phyloP scores from a whole-genome alignment of 2,113 vertebrate genomes.

The Glaucidium brasilianum region DNA sequence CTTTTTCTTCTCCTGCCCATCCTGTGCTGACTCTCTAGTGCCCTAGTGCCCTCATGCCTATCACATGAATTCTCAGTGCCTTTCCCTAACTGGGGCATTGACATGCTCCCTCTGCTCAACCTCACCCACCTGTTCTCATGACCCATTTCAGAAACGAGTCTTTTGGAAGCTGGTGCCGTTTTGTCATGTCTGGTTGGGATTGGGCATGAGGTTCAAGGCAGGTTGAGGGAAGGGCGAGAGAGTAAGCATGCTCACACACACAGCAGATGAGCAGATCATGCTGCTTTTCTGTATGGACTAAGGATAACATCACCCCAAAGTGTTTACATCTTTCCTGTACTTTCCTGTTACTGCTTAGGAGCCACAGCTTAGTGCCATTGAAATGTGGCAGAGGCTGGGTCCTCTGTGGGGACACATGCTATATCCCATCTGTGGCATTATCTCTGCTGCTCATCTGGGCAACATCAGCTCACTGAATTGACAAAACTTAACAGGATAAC shows the following conservation, averaged over 20 bases:
- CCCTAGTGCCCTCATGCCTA: not conserved
- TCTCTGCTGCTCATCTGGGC: not conserved
- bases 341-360: not conserved
- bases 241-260: fast-evolving
- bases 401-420: too few species aligned
- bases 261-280: not conserved
- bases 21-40: not conserved
- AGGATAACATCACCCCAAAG: not conserved
- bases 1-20: not conserved
- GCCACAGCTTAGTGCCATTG: fast-evolving
- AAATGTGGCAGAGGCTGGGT: not conserved
- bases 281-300: not conserved
- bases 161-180: not conserved
- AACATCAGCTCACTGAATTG: not conserved
- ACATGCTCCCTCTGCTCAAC: fast-evolving
- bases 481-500: not conserved
- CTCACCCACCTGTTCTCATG: not conserved
- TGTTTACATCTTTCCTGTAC: not conserved
- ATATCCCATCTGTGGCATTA: not conserved
- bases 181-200: fast-evolving
- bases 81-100: not conserved
- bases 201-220: not conserved
- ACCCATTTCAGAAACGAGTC: not conserved
- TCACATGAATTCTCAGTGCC: not conserved
- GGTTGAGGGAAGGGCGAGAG: not conserved